A percentile compares a stretch with the other conserved stretches of the same genome.
Evolutionary conservation across 64 coral and sea anemone genomes (phyloP).

Genomic region (Astreopora myriophthalma): DNA sequence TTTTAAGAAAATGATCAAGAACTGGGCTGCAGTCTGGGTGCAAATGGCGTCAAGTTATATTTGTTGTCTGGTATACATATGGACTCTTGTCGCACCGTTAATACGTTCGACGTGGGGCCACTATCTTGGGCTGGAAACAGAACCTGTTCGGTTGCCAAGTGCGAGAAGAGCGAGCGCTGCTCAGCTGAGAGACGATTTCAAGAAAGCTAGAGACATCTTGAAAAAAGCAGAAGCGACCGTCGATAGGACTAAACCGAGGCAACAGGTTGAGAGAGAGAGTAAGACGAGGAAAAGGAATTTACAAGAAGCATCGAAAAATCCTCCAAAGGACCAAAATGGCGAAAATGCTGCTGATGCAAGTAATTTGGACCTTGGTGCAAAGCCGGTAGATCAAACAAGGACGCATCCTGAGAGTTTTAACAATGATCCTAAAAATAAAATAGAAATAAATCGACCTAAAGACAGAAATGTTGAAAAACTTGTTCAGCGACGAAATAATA

Average conservation of each 20-base stretch:
- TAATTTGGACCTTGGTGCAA: not conserved
- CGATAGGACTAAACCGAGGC: not conserved
- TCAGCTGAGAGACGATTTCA: constrained; percentile 67
- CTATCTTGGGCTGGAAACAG: constrained; percentile 72
- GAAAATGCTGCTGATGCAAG: not conserved
- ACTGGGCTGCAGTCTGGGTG: constrained; percentile 97
- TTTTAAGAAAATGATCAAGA: constrained; percentile 96
- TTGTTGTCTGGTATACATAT: constrained; percentile 93
- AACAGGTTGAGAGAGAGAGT: not conserved
- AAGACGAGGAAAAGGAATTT: not conserved
- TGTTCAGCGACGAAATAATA: not conserved
- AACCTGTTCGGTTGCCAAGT: constrained; percentile 43
- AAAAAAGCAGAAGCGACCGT: constrained; percentile 10
- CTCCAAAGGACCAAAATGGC: not conserved
- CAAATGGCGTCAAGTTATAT: constrained; percentile 96
- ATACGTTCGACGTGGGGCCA: constrained; percentile 91
- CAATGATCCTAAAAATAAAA: not conserved
- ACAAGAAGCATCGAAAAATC: not conserved
- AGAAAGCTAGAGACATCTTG: constrained; percentile 28
- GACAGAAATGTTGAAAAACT: not conserved
- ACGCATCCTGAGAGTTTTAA: not conserved
- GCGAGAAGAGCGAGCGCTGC: constrained; percentile 79
- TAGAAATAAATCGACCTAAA: not conserved
- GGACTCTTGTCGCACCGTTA: constrained; percentile 91
- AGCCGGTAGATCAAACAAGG: not conserved